Percentiles rank a stretch among this genome's conserved stretches.
These are phyloP conservation scores for Chelonus formosanus DNA, from an alignment of 2,888 invertebrate genomes.

Conservation along the genomic window DNA sequence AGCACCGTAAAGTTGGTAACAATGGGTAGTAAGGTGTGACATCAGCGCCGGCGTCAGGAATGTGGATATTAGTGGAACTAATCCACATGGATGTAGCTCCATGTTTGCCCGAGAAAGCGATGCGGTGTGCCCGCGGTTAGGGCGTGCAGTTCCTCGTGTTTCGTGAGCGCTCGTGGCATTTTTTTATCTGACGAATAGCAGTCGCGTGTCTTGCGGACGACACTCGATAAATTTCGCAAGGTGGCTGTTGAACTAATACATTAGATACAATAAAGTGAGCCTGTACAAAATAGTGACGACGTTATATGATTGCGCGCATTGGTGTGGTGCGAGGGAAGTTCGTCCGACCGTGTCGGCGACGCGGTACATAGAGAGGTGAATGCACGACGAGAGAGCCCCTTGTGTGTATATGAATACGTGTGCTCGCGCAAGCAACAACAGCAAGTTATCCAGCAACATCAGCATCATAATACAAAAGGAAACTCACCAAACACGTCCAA, in stretches of 20 bases:
- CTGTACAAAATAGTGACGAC: constrained; percentile 34
- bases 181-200: constrained; percentile 33
- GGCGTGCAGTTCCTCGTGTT: constrained; percentile 59
- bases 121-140: constrained; percentile 63
- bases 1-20: constrained; percentile 37
- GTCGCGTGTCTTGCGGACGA: not conserved
- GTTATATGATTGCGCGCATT: constrained; percentile 48
- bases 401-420: constrained; percentile 47
- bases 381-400: constrained; percentile 53
- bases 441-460: constrained; percentile 22
- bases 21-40: constrained; percentile 23
- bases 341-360: constrained; percentile 46
- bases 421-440: constrained; percentile 34
- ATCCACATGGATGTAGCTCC: constrained; percentile 59
- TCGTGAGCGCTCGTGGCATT: constrained; percentile 48
- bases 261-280: not conserved
- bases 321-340: constrained; percentile 44
- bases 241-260: not conserved
- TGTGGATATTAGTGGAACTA: constrained; percentile 50
- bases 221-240: not conserved
- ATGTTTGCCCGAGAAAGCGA: constrained; percentile 62
- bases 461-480: constrained; percentile 42
- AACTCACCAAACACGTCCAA: constrained; percentile 59
- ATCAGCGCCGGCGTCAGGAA: constrained; percentile 41
- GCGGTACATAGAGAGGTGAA: constrained; percentile 53